Base-by-base conservation (phyloP, 2,797 vertebrate species). In the Sebastes oblongus region DNA sequence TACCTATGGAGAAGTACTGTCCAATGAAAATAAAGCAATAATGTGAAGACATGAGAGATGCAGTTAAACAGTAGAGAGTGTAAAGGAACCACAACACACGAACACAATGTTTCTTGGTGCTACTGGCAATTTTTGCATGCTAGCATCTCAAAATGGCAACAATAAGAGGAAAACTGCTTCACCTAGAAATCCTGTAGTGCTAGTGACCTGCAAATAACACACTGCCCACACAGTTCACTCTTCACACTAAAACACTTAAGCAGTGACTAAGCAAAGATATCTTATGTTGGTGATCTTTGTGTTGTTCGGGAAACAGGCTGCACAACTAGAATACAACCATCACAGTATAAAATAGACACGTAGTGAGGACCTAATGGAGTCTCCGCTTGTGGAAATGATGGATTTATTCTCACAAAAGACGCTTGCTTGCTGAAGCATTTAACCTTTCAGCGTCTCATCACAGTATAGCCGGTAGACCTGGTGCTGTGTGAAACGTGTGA, bases 371-470 rank as follows among this genome's bases (percentile, higher is more conserved):
- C 66, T 39, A 9, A 52, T 20, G 32, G 14, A 34, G 18, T 71
- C 72, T 74, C 22, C 2, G 12, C 4, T 72, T 34, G 27, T 2
- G 7, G 60, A 68, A 25, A 46, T 22, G 30, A 39, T 75, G 42
- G 73, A 25, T n/a, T 64, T 36, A 73, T 78, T 67, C 73, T 46
- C 18, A 66, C 27, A 32, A 67, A 60, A 27, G 8, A 30, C 13
- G 25, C 39, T 32, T 60, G 32, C 56, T 71, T 22, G 13, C 52
- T 67, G 60, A 64, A 71, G 13, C 32, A 74, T 70, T 79, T 69
- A 84, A 79, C 55, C 73, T 75, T 72, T 55, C 25, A 59, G 7
- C 67, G 69, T 78, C 80, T 72, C 67, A 62, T 58, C 27, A 61
- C 72, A 59, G 67, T 8, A 39, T 39, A 55, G 52, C 58, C 25